Base-by-base conservation (phyloP, 2,888 invertebrate species). In the Smittia sp. region DNA sequence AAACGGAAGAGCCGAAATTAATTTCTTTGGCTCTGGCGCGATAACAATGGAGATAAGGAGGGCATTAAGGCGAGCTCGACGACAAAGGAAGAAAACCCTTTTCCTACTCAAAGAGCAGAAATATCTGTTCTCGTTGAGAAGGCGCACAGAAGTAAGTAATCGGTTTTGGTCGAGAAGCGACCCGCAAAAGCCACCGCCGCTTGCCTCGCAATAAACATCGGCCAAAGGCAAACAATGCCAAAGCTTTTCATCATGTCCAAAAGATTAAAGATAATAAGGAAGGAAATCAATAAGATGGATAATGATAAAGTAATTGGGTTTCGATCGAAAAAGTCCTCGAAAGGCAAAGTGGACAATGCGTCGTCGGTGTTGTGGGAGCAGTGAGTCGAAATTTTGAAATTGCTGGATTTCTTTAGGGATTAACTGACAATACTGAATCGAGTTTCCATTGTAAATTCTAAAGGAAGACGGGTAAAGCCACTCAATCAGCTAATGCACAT, bases 251-350 rank as follows among this genome's bases (percentile, higher is more conserved):
- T 22, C 58, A 68, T 68, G 68, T 52, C 68, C 25, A 52, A 24
- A 25, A 25, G 68, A 68, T 68, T 68, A 68, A 22, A 27, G n/a
- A 63, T 18, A 13, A 63, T 63, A 39, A 39, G 66, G 69, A 54
- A 32, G 41, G 52, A 72, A 58, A 72, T 58, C 72, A 62, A 72
- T 62, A 62, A 58, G 54, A 72, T 38, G 27, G 15, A 69, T 54
- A 72, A 72, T 58, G 72, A 72, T 24, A 54, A 18, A 6, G 46
- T 70, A 70, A 70, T 70, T 70, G 58, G 70, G 58, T 58, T 70
- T 70, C 46, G 24, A n/a, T 54, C n/a, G 27, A 9, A n/a, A 22
- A 6, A 9, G 15, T 54, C 15, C 11, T n/a, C 9, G 58, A n/a
- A 18, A 20, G 22, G 18, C 52, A 2, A 20, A 58, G 24, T 58